Evolutionary conservation across 2,888 invertebrate species (phyloP), one percentile per base, ranked within the genome.

Genomic region (Blomia tropicalis): DNA sequence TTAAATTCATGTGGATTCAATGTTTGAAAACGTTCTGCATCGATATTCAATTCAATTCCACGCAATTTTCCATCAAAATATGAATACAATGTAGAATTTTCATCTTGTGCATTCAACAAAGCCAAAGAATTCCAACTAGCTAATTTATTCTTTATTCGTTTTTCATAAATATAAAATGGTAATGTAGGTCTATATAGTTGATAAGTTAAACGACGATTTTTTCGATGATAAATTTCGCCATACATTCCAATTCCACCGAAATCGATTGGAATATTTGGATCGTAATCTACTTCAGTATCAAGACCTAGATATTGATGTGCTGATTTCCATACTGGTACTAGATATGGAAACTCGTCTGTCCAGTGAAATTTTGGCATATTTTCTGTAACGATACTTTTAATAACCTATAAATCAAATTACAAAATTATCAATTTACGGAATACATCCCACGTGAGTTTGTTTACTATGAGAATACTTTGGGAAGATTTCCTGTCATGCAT

Each of bases 321-420:
- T 56, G 56, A 56, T 19, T 56, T 27, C 56, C 56, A 56, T 3
- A 56, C 36, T 4, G 56, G 56, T 2, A 56, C 56, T 2, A 56
- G 19, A 56, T 56, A 36, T 4, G 56, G 56, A 25, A 56, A 36
- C 2, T 30, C n/a, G 29, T 3, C 29, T 3, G 29, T 29, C 56
- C 56, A 56, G 29, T 56, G 51, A n/a, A n/a, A n/a, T n/a, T n/a
- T n/a, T n/a, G n/a, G n/a, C n/a, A n/a, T n/a, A n/a, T n/a, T n/a
- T n/a, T n/a, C n/a, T n/a, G n/a, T n/a, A n/a, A n/a, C n/a, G n/a
- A n/a, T n/a, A n/a, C n/a, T n/a, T n/a, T n/a, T n/a, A n/a, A n/a
- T n/a, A n/a, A n/a, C n/a, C n/a, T n/a, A n/a, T n/a, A n/a, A n/a
- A n/a, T n/a, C n/a, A n/a, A n/a, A n/a, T n/a, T n/a, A n/a, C n/a